Evolutionary conservation across 2,797 vertebrate species (phyloP).

Genomic region (Enteromius unitaeniatus): DNA sequence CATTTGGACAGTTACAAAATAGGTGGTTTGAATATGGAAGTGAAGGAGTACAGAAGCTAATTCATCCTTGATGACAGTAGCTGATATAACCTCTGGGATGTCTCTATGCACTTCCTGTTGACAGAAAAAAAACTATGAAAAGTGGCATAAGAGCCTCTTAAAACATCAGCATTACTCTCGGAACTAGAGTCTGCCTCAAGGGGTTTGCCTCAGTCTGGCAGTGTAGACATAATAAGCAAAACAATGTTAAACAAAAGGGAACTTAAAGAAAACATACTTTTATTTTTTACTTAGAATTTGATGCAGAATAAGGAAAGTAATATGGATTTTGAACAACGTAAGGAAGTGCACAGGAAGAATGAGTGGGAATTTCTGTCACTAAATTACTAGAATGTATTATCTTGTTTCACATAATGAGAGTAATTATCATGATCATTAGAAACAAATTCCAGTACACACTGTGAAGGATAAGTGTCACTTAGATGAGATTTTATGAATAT

Average conservation of each 20-base stretch:
- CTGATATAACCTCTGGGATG: constrained; percentile 3
- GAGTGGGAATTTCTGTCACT: not conserved
- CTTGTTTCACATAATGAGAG: constrained; percentile 5
- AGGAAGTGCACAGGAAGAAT: not conserved
- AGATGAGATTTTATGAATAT: constrained; percentile 22
- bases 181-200: constrained; percentile 37
- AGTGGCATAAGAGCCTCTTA: constrained; percentile 15
- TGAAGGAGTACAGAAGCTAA: not conserved
- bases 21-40: not conserved
- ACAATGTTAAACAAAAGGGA: constrained; percentile 5
- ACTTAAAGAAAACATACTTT: constrained; percentile 5
- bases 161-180: constrained; percentile 16
- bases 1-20: constrained; percentile 1
- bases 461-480: constrained; percentile 11
- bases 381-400: not conserved
- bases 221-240: constrained; percentile 35
- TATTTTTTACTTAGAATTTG: not conserved
- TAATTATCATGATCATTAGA: constrained; percentile 19
- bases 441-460: not conserved
- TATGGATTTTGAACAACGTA: not conserved
- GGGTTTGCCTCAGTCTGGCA: constrained; percentile 26
- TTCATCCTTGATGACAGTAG: constrained; percentile 30
- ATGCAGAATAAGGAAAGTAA: not conserved
- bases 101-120: constrained; percentile 33
- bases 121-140: constrained; percentile 35